Evolutionary conservation across 2,888 invertebrate genomes (phyloP), one percentile per base, ranked within the genome.

Genomic region (Andricus curvator): DNA sequence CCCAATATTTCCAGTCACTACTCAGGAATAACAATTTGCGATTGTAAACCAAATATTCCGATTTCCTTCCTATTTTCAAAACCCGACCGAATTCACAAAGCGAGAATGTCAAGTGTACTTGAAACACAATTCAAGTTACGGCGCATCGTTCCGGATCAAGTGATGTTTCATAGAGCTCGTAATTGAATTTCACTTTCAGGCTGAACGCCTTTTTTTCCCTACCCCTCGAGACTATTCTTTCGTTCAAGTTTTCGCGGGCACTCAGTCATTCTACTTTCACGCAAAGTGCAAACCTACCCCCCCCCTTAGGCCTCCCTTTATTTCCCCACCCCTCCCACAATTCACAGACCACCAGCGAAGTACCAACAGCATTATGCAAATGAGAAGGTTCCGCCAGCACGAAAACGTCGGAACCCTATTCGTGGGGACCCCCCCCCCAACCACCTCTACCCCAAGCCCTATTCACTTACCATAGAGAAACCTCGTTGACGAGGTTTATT

Each of bases 311-410:
- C 25, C 25, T 2, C 25, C 25, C 25, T n/a, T 15, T 9, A 41
- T 0, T 4, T 22, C n/a, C 41, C 17, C 68, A 41, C 33, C 25
- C 66, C 68, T 48, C 41, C n/a, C 65, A 51, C 48, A 65, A 77
- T 67, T 51, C 79, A 78, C 44, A 80, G 77, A 78, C 70, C 78
- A 74, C 78, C 84, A 86, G 85, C 86, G 82, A 89, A 89, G 87
- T 88, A 89, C 88, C 88, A 88, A 88, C 89, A 86, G 89, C 87
- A 90, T 90, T 90, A 91, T 90, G 90, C 86, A 90, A 91, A 90
- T 88, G 88, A 89, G 87, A 88, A 83, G 89, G 85, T 87, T 87
- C 85, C 85, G 84, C 86, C 86, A 82, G 88, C 85, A 84, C 85
- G 88, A 84, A 88, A 88, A 88, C 85, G 86, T 82, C 83, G 84